These are phyloP conservation scores for Sclerurus mexicanus DNA, from an alignment of 2,113 vertebrate genomes.

Conservation along the genomic window DNA sequence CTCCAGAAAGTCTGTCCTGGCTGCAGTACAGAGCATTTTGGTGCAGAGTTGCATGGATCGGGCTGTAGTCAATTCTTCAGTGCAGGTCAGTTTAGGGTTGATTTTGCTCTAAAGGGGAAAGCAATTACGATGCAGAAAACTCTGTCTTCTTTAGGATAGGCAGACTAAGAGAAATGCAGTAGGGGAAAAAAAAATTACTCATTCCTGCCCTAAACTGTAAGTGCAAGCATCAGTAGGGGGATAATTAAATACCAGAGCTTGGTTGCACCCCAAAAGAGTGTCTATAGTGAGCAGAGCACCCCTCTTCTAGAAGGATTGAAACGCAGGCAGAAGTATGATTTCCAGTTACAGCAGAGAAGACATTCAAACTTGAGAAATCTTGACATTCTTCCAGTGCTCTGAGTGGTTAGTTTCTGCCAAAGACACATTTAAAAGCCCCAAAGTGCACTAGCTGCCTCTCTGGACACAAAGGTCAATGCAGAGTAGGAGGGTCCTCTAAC, in stretches of 20 bases:
- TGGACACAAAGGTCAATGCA: neutral
- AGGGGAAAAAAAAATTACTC: neutral
- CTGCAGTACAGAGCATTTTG: neutral
- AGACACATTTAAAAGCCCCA: neutral
- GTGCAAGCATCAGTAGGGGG: neutral
- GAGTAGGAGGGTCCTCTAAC: neutral
- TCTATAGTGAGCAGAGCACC: neutral
- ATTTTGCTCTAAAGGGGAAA: neutral
- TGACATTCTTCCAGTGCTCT: neutral
- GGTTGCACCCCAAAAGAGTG: neutral
- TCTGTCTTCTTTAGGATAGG: neutral
- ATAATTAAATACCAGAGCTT: neutral
- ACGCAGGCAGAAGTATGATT: neutral
- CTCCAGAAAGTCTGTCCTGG: neutral
- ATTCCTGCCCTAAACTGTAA: neutral
- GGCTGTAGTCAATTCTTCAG: neutral
- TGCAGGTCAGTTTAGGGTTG: neutral
- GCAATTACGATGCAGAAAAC: neutral
- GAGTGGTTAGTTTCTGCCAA: neutral
- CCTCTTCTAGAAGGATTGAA: neutral
- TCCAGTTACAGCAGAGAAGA: neutral
- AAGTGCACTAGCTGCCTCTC: neutral
- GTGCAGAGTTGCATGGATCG: neutral
- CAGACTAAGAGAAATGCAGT: neutral
- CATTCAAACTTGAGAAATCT: neutral